Conservation (phyloP, 2,113 vertebrate species). For the Chamaea fasciata region DNA sequence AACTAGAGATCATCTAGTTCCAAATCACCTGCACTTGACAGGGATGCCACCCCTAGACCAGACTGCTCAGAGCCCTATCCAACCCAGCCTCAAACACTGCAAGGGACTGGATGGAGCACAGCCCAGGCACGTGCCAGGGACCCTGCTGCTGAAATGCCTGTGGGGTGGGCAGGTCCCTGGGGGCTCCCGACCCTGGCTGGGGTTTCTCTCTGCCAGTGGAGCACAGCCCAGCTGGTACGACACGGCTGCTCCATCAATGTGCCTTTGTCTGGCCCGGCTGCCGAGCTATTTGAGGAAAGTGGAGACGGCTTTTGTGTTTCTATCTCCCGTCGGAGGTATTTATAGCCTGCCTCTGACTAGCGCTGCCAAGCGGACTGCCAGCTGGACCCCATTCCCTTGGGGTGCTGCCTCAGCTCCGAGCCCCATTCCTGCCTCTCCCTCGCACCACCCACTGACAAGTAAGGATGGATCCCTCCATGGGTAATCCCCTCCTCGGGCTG, state of each 20-base stretch:
- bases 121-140: rapidly evolving
- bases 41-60: not conserved
- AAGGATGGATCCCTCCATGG: not conserved
- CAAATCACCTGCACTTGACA: not conserved
- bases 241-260: not conserved
- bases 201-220: not conserved
- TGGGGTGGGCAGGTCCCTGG: not conserved
- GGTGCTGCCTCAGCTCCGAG: not conserved
- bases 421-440: not conserved
- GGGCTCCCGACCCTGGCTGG: rapidly evolving
- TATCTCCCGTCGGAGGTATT: constrained; percentile 25
- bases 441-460: not conserved
- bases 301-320: constrained; percentile 34
- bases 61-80: not conserved
- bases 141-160: not conserved
- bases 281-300: constrained; percentile 33
- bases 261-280: constrained; percentile 23
- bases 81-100: not conserved
- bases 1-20: not conserved
- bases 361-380: not conserved
- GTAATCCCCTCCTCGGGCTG: not conserved
- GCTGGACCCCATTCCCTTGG: not conserved
- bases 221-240: constrained; percentile 16
- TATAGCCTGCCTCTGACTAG: constrained; percentile 27
- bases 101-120: not conserved